Percentiles rank a stretch among this genome's conserved stretches.
These are phyloP conservation scores for Boloria selene DNA, from an alignment of 2,888 invertebrate genomes.

Conservation along the genomic window DNA sequence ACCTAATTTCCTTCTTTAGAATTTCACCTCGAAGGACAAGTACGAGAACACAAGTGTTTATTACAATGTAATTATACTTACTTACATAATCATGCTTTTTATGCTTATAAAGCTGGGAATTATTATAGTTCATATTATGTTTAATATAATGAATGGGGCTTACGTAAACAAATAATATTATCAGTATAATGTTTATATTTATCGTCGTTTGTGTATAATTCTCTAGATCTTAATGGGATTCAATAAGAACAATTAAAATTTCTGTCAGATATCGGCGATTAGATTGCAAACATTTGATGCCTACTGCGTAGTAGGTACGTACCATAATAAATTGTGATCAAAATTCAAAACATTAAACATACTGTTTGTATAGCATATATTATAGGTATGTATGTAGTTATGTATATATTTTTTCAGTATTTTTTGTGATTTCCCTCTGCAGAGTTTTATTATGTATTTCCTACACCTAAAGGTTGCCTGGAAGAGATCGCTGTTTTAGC, in stretches of 20 bases:
- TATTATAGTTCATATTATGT: slow-evolving; percentile 18
- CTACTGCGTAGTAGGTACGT: no score
- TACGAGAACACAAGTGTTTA: slow-evolving; percentile 10
- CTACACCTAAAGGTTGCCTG: no score
- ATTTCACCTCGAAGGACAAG: neutral
- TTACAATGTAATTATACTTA: slow-evolving; percentile 13
- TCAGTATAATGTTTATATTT: slow-evolving; percentile 23
- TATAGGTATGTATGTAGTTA: no score
- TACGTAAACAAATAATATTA: slow-evolving; percentile 32
- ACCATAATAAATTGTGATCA: no score
- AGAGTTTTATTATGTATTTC: no score
- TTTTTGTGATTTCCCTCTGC: no score
- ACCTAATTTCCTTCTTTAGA: neutral
- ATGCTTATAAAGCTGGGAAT: slow-evolving; percentile 8
- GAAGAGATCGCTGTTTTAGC: no score
- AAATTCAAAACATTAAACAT: no score
- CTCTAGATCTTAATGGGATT: slow-evolving; percentile 19
- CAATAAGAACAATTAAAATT: slow-evolving; percentile 13
- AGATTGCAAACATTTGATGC: neutral
- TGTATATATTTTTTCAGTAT: no score
- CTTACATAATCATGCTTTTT: slow-evolving; percentile 11
- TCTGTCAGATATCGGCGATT: slow-evolving; percentile 1
- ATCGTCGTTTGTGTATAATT: slow-evolving; percentile 8
- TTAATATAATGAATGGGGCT: slow-evolving; percentile 29
- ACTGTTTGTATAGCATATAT: no score